phyloP scores from a whole-genome alignment of 2,797 vertebrate genomes.

The Serranus cabrilla region DNA sequence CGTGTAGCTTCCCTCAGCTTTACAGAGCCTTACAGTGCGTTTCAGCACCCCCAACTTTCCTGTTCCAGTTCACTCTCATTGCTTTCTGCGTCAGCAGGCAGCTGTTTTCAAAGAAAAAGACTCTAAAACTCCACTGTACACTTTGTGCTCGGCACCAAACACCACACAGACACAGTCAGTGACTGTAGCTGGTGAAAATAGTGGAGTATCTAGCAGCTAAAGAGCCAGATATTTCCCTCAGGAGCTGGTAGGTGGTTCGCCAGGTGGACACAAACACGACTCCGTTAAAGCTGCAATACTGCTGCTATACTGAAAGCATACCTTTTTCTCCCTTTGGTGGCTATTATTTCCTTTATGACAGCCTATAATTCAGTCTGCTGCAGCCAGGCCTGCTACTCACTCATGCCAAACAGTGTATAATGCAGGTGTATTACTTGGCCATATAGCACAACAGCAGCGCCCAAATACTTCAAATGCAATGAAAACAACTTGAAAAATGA shows the following conservation, averaged over 20 bases:
- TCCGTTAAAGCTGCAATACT: neutral
- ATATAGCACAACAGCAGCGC: neutral
- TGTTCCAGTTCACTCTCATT: neutral
- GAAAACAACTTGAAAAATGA: neutral
- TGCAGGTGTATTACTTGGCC: neutral
- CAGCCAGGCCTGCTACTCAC: neutral
- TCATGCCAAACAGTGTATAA: neutral
- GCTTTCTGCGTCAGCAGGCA: neutral
- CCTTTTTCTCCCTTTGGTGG: neutral
- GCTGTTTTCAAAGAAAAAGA: neutral
- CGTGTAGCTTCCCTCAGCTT: neutral
- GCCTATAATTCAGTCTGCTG: slow-evolving; percentile 1
- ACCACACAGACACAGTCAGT: neutral
- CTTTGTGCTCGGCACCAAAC: neutral
- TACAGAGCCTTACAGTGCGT: neutral
- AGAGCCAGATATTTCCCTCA: neutral
- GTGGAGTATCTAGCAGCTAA: neutral
- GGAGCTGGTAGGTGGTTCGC: neutral
- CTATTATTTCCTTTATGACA: neutral
- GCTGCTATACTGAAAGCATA: neutral
- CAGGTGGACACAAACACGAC: neutral
- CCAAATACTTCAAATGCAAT: neutral
- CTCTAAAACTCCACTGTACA: neutral
- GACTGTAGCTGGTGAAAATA: neutral
- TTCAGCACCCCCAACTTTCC: neutral